Evolutionary conservation across 2,113 vertebrate genomes (phyloP), one percentile per base, ranked within the genome.

Genomic region (Fregata magnificens): DNA sequence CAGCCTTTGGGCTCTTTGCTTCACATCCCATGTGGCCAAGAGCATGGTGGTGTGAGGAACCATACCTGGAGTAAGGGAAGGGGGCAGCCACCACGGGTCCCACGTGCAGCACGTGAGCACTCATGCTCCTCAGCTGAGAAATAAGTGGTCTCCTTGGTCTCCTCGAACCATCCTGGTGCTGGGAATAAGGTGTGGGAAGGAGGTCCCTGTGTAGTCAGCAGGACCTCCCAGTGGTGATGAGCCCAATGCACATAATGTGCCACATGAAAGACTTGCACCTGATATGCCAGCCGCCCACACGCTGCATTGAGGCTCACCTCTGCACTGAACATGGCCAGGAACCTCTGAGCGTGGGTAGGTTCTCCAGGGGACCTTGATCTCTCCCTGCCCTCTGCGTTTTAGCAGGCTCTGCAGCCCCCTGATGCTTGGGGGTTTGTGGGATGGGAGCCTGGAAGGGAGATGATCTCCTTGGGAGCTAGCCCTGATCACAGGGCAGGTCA

Each of bases 211-310:
- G 42, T 44, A 47, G 44, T 17, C 67, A 86, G 40, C 21, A 63
- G 84, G 47, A 62, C 42, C 25, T 86, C 29, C 55, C 69, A 40
- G 52, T 47, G 32, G 32, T 38, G 32, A 56, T 18, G 24, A 83
- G 31, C 19, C n/a, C 28, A 44, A 25, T 20, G 17, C 49, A 53
- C 31, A 34, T 13, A 19, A 36, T 3, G 7, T 58, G 25, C 17
- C 53, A 40, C 47, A 13, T 34, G 21, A n/a, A 9, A 34, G 45
- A 34, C 40, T 66, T 53, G 24, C 16, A 44, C n/a, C 32, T 13
- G 32, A 7, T 16, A 8, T 11, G 16, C 31, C 31, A 59, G 25
- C 15, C 2, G 1, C 38, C 38, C 65, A 7, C 6, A 0, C 0
- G 0, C 47, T 34, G 50, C 50, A 29, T 16, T 21, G n/a, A 58